A percentile compares a stretch with the other conserved stretches of the same genome.
Conservation (phyloP, 2,888 invertebrate species). For the Drosophila macrospina region DNA sequence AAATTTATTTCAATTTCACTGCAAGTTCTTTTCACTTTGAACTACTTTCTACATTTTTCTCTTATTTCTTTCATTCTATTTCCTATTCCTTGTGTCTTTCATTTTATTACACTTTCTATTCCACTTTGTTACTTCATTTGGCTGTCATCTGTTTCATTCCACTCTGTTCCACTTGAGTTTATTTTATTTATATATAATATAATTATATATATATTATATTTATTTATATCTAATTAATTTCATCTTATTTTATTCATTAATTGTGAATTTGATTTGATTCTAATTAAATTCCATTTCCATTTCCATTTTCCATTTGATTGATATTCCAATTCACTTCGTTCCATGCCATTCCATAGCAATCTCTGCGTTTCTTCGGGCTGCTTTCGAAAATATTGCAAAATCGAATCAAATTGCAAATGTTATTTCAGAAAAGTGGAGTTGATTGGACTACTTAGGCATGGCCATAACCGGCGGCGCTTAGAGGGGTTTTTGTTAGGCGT, state of each 20-base stretch:
- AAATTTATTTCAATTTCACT: too few relatives aligned
- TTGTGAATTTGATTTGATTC: too few relatives aligned
- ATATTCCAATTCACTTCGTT: background rate
- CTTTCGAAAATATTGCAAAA: background rate
- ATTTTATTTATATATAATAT: too few relatives aligned
- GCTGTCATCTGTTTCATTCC: too few relatives aligned
- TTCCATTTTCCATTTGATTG: background rate
- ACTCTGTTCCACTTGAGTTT: too few relatives aligned
- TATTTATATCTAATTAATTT: too few relatives aligned
- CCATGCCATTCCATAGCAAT: background rate
- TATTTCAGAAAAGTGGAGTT: constrained; percentile 8
- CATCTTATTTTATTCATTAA: too few relatives aligned
- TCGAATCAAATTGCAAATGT: constrained; percentile 17
- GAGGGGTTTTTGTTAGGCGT: background rate
- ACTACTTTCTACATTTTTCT: too few relatives aligned
- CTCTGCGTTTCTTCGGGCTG: background rate
- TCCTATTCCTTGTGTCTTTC: too few relatives aligned
- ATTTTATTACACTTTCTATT: background rate
- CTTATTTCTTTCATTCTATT: background rate
- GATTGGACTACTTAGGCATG: constrained; percentile 13
- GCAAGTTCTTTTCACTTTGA: background rate
- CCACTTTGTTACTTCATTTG: too few relatives aligned
- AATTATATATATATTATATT: too few relatives aligned
- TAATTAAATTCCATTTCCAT: background rate
- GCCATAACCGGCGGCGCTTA: background rate